Evolutionary conservation across 1,140 invertebrate genomes (phyloP).

Genomic region (Ectropis grisescens): DNA sequence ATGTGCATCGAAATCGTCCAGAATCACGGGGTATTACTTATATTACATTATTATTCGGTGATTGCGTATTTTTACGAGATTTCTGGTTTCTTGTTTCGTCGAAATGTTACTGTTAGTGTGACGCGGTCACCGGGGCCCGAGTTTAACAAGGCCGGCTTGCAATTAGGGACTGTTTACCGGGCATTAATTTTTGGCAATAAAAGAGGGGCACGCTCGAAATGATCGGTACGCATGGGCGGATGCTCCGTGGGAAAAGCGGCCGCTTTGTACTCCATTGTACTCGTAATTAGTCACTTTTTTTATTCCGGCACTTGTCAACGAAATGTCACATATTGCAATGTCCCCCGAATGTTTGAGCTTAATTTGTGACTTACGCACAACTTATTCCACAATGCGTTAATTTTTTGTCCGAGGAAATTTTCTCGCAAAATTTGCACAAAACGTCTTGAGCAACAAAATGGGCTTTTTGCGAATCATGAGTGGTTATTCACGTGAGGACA

Average conservation of each 20-base stretch:
- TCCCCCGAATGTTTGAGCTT: conserved; percentile 44
- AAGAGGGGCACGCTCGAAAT: conserved; percentile 53
- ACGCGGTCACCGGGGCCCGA: conserved; percentile 16
- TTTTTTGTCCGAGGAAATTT: conserved; percentile 7
- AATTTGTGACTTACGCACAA: conserved; percentile 34
- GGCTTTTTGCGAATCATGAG: conserved; percentile 26
- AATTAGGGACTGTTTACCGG: conserved; percentile 63
- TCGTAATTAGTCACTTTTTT: conserved; percentile 61
- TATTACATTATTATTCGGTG: conserved; percentile 39
- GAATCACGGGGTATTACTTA: conserved; percentile 27
- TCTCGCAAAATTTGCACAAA: conserved; percentile 2
- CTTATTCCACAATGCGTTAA: conserved; percentile 13
- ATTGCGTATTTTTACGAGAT: conserved; percentile 32
- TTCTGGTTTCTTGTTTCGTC: conserved; percentile 28
- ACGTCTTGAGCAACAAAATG: conserved; percentile 17
- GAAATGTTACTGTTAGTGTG: conserved; percentile 28
- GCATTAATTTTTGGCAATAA: conserved; percentile 70
- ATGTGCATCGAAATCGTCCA: conserved; percentile 18
- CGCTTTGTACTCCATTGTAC: conserved; percentile 58
- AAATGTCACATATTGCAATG: conserved; percentile 56
- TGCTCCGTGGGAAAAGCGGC: conserved; percentile 62
- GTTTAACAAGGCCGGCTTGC: conserved; percentile 33
- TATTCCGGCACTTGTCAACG: conserved; percentile 36
- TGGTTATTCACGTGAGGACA: conserved; percentile 34
- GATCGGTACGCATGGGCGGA: conserved; percentile 47